Base-by-base conservation (phyloP, 2,888 invertebrate genomes). In the Vanessa cardui region DNA sequence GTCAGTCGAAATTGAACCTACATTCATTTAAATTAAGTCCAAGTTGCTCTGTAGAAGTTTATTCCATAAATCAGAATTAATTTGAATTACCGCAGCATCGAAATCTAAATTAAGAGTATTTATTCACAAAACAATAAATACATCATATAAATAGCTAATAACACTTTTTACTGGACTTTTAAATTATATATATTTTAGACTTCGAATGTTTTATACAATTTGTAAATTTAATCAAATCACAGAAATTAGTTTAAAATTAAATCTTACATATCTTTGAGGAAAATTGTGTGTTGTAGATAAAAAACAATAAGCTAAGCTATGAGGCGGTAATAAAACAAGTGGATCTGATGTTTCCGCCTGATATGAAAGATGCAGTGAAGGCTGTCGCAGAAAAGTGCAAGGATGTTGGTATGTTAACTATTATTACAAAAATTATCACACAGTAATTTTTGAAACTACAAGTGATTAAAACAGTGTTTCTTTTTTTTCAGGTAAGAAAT, bases 261-360 rank as follows among this genome's bases (percentile, higher is more conserved):
- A 21, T 49, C 8, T 78, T 45, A 12, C 9, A n/a, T 26, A 26
- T 21, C 15, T 59, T n/a, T 20, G 47, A 66, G 56, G 44, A 60
- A 54, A 21, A 16, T 45, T 47, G 45, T 63, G 39, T 62, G 58
- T 72, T 74, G 20, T 33, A 90, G 90, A 80, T 90, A 7, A 90
- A 89, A 74, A 89, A 90, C 66, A 89, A 90, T 72, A 90, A 88
- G 70, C 45, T 90, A 16, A 86, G 74, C 44, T 81, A 87, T 65
- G 89, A 89, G 4, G 87, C 88, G 0, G 78, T 86, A 1, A 74
- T 88, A 12, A 90, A 89, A 73, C 90, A 90, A 79, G 83, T 89
- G 0, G 89, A 90, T 64, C 72, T 86, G 73, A 86, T 89, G 88
- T 90, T 87, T 70, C 90, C 90, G 20, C 72, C 80, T 0, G 89